Conservation (phyloP, 2,888 invertebrate species). For the Melinaea menophilus region DNA sequence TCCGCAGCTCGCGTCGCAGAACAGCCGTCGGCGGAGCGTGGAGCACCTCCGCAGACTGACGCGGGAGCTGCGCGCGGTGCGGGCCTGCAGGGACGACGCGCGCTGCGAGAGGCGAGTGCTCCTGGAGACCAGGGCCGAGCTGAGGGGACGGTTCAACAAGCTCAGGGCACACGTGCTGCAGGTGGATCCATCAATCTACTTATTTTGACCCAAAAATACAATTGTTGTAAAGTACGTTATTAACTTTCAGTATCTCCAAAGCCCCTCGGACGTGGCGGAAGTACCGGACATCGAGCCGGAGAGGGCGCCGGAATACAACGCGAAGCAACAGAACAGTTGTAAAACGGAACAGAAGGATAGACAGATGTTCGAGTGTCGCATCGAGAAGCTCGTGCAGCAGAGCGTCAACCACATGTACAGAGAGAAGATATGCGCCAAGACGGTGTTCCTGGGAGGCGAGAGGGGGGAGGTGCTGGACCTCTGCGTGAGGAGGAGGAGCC, state of each 20-base stretch:
- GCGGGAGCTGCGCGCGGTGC: slow-evolving; percentile 59
- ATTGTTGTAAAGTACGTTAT: not conserved
- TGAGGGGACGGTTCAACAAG: slow-evolving; percentile 43
- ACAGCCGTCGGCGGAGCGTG: slow-evolving; percentile 64
- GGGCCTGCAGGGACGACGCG: slow-evolving; percentile 57
- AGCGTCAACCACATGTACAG: slow-evolving; percentile 68
- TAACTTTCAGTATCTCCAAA: slow-evolving; percentile 49
- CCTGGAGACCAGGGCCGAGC: slow-evolving; percentile 41
- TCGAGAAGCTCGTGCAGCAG: slow-evolving; percentile 65
- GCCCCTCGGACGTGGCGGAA: slow-evolving; percentile 49
- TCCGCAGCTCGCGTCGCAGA: slow-evolving; percentile 65
- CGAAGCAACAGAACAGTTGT: slow-evolving; percentile 31
- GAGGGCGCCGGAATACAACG: slow-evolving; percentile 21
- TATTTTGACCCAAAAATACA: too few species aligned
- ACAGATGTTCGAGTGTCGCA: slow-evolving; percentile 60
- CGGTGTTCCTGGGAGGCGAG: slow-evolving; percentile 54
- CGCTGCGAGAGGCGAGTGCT: slow-evolving; percentile 50
- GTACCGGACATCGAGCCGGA: slow-evolving; percentile 47
- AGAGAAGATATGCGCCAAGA: slow-evolving; percentile 58
- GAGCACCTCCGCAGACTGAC: slow-evolving; percentile 63
- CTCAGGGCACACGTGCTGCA: slow-evolving; percentile 49
- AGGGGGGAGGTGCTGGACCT: slow-evolving; percentile 56
- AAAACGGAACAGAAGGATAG: slow-evolving; percentile 42
- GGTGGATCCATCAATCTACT: slow-evolving; percentile 36
- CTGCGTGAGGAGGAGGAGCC: slow-evolving; percentile 58